Evolutionary conservation across 2,888 invertebrate species (phyloP), one percentile per base, ranked within the genome.

Genomic region (Hypercompe scribonia): DNA sequence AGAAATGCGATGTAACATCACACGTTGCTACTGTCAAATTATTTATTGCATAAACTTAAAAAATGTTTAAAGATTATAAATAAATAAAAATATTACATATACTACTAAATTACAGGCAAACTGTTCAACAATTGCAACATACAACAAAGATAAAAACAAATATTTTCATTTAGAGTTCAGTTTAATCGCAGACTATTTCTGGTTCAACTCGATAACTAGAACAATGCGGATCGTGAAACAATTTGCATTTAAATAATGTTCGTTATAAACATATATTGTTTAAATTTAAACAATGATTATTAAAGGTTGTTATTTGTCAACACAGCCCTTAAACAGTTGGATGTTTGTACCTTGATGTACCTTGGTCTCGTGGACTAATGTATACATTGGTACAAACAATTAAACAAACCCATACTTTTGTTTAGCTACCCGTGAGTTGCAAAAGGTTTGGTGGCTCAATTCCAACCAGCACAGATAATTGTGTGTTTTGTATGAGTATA

Each of bases 291-390:
- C 94, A 94, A 92, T 90, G 90, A 89, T 89, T 89, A 88, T 86
- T 87, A 90, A 74, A 91, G 90, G 91, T 90, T 86, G 81, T 77
- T 94, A 90, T 94, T 94, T 94, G 89, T 91, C 90, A 94, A 95
- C 89, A 92, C 71, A 85, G 90, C 91, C 93, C 93, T 93, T 88
- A 77, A 74, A 81, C 80, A 83, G 81, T 81, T 84, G 74, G 77
- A 81, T 88, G 87, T 87, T 87, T 87, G 81, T 73, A 73, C 79
- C 50, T 54, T 11, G 50, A 50, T 78, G 78, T 75, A 79, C 81
- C 77, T 81, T 68, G 74, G 75, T 79, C 74, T 81, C 78, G 28
- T 63, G 46, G 74, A 70, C 80, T 78, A 78, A 71, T 83, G 78
- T 81, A 76, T 79, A 65, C 76, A 84, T 78, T 78, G 66, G 13